These are phyloP conservation scores for Perodicticus potto DNA, from an alignment of 2,797 vertebrate species.

Conservation along the genomic window DNA sequence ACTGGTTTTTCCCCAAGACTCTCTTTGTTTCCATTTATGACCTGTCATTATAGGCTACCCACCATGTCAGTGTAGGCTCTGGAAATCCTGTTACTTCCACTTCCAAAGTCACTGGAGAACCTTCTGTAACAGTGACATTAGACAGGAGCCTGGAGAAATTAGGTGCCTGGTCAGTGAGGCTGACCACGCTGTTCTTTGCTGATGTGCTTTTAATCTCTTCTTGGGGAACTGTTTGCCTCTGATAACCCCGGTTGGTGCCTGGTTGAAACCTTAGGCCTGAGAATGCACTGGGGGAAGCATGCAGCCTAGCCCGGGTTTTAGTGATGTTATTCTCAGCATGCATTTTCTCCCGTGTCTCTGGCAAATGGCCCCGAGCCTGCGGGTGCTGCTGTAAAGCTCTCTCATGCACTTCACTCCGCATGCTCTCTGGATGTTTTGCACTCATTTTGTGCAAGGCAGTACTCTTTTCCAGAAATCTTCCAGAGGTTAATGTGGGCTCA, in stretches of 20 bases:
- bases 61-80: constrained; percentile 96
- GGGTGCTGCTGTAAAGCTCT: constrained; percentile 83
- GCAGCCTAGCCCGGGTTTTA: constrained; percentile 90
- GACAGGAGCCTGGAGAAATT: constrained; percentile 94
- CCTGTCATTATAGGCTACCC: constrained; percentile 95
- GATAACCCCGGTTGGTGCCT: constrained; percentile 89
- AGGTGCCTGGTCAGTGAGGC: constrained; percentile 90
- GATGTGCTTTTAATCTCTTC: constrained; percentile 93
- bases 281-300: constrained; percentile 90
- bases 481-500: constrained; percentile 87
- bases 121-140: constrained; percentile 94
- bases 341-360: constrained; percentile 89
- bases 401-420: constrained; percentile 86
- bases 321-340: constrained; percentile 90
- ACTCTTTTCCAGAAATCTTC: constrained; percentile 84
- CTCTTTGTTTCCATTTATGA: constrained; percentile 74
- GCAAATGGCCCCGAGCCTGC: constrained; percentile 86
- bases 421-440: constrained; percentile 82
- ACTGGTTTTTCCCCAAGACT: constrained; percentile 53
- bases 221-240: constrained; percentile 89
- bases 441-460: constrained; percentile 84
- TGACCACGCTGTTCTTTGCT: constrained; percentile 89
- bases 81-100: constrained; percentile 96
- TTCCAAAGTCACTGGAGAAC: constrained; percentile 96
- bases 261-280: constrained; percentile 88